A percentile compares a stretch with the other conserved stretches of the same genome.
phyloP scores from a whole-genome alignment of 2,113 vertebrate genomes.

The Ophthalmolycus amberensis region DNA sequence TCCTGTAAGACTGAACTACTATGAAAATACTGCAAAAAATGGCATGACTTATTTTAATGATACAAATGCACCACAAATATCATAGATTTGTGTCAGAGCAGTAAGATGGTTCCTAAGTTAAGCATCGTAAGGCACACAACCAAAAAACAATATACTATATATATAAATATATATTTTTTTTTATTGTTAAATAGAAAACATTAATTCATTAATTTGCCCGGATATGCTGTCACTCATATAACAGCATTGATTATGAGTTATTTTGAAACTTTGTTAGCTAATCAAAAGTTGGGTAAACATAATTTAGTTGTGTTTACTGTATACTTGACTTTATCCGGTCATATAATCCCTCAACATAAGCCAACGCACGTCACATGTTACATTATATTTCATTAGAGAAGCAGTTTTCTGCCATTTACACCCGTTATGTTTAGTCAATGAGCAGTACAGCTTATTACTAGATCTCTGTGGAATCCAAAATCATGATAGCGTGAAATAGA shows the following conservation, averaged over 20 bases:
- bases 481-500: background rate
- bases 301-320: background rate
- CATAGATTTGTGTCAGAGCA: background rate
- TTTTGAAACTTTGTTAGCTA: background rate
- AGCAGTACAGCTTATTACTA: background rate
- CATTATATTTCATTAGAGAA: background rate
- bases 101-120: background rate
- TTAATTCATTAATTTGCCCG: background rate
- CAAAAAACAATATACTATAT: too few relatives aligned
- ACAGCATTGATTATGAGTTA: background rate
- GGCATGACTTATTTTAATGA: background rate
- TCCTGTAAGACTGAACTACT: background rate
- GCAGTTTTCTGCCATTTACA: background rate
- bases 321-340: background rate
- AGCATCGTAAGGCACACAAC: background rate
- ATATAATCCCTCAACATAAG: background rate
- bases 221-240: background rate
- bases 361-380: background rate
- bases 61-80: background rate
- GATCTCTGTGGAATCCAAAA: background rate
- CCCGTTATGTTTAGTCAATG: background rate
- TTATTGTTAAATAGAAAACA: background rate
- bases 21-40: background rate
- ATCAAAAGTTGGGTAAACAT: background rate
- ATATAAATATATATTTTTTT: too few relatives aligned